Evolutionary conservation across 2,888 invertebrate species (phyloP).

Genomic region (Limnephilus lunatus): DNA sequence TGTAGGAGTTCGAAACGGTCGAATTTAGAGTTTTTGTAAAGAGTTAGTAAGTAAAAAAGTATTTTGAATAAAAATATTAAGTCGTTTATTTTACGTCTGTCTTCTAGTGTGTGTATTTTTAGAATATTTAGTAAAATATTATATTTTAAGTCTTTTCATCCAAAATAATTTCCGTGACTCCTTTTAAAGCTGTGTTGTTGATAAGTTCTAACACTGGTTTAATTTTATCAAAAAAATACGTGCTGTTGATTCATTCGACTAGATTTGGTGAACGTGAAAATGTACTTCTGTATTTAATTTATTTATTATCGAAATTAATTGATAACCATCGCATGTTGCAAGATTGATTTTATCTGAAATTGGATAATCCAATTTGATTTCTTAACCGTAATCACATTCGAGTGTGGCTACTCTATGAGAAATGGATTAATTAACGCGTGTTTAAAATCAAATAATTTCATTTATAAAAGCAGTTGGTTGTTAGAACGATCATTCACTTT

Average conservation of each 20-base stretch:
- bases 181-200: too few species aligned
- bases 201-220: neutral
- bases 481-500: neutral
- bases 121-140: too few species aligned
- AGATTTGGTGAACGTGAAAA: constrained; percentile 3
- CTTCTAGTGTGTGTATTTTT: too few species aligned
- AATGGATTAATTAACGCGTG: neutral
- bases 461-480: neutral
- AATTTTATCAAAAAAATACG: neutral
- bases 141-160: too few species aligned
- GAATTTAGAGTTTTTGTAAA: too few species aligned
- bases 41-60: too few species aligned
- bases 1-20: too few species aligned
- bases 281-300: neutral
- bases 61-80: too few species aligned
- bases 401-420: neutral
- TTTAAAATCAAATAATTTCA: neutral
- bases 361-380: constrained; percentile 1
- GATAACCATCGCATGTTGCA: neutral
- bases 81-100: too few species aligned
- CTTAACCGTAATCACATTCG: neutral
- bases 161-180: too few species aligned
- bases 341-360: constrained; percentile 25
- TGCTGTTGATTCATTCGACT: neutral
- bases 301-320: constrained; percentile 25